These are phyloP conservation scores for Bubo scandiacus DNA, from an alignment of 2,113 vertebrate species.

Conservation along the genomic window DNA sequence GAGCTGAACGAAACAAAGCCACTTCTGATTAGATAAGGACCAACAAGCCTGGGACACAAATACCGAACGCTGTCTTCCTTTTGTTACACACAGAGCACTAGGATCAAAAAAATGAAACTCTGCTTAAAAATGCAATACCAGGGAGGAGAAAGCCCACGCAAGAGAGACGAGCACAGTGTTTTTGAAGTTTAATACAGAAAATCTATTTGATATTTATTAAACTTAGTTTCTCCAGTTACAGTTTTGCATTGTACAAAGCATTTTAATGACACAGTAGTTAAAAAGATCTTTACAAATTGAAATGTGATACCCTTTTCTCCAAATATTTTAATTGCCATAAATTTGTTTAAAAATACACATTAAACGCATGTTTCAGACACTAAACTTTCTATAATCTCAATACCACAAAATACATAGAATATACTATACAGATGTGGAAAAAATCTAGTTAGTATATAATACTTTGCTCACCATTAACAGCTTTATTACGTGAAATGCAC, in stretches of 20 bases:
- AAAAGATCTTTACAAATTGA: conserved; percentile 91
- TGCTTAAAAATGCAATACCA: background rate
- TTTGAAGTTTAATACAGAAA: conserved; percentile 84
- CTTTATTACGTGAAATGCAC: conserved; percentile 83
- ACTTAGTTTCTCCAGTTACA: conserved; percentile 87
- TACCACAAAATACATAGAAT: conserved; percentile 99
- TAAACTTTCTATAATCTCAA: conserved; percentile 96
- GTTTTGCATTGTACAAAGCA: conserved; percentile 90
- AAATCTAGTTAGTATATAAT: conserved; percentile 96
- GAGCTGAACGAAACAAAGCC: background rate
- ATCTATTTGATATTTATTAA: conserved; percentile 90
- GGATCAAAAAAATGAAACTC: background rate
- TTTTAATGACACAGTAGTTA: conserved; percentile 88
- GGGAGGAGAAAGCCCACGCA: background rate
- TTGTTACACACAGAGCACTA: accelerated
- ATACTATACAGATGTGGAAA: conserved; percentile 97
- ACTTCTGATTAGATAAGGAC: too few species aligned
- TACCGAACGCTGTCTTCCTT: accelerated
- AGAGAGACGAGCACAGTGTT: conserved; percentile 7
- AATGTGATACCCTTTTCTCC: conserved; percentile 89
- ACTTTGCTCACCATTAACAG: conserved; percentile 97
- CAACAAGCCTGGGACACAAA: background rate
- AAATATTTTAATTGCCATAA: conserved; percentile 89
- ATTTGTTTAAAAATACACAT: conserved; percentile 90
- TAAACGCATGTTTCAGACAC: conserved; percentile 86